Evolutionary conservation across 2,888 invertebrate species (phyloP).

Genomic region (Petrophora chlorosata): DNA sequence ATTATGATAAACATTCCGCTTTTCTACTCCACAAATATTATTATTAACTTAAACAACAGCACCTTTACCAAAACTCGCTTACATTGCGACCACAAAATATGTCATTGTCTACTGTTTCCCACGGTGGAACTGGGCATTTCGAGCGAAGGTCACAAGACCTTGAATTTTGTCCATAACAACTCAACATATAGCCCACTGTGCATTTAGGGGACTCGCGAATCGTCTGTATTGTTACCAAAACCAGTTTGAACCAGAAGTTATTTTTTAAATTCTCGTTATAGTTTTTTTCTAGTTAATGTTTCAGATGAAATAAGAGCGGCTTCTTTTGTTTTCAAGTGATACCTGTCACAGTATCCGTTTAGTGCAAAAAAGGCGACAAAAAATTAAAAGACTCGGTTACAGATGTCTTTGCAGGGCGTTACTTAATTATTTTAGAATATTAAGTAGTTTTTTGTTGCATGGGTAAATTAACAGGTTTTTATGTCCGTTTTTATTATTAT

Average conservation of each 20-base stretch:
- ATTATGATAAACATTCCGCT: too few relatives aligned
- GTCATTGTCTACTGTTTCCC: conserved; percentile 33
- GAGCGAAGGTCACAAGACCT: conserved; percentile 33
- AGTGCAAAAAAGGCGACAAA: conserved; percentile 25
- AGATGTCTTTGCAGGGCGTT: conserved; percentile 13
- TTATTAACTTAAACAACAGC: background rate
- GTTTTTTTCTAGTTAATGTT: conserved; percentile 10
- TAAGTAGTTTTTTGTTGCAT: background rate
- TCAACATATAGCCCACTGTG: conserved; percentile 13
- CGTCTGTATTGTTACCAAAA: conserved; percentile 21
- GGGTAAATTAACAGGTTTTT: conserved; percentile 2
- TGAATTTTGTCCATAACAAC: conserved; percentile 31
- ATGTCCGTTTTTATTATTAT: too few relatives aligned
- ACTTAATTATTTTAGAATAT: background rate
- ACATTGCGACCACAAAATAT: conserved; percentile 18
- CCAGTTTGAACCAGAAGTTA: conserved; percentile 23
- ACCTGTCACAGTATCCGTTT: conserved; percentile 18
- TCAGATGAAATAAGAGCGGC: conserved; percentile 29
- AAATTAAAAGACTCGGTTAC: conserved; percentile 21
- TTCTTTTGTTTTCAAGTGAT: conserved; percentile 27
- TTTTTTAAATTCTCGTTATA: conserved; percentile 5
- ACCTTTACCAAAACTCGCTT: conserved; percentile 7
- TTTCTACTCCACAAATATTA: too few relatives aligned
- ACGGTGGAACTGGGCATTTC: conserved; percentile 22
- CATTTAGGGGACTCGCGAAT: conserved; percentile 21